Conservation (phyloP, 2,888 invertebrate species). For the Willowsia nigromaculata region DNA sequence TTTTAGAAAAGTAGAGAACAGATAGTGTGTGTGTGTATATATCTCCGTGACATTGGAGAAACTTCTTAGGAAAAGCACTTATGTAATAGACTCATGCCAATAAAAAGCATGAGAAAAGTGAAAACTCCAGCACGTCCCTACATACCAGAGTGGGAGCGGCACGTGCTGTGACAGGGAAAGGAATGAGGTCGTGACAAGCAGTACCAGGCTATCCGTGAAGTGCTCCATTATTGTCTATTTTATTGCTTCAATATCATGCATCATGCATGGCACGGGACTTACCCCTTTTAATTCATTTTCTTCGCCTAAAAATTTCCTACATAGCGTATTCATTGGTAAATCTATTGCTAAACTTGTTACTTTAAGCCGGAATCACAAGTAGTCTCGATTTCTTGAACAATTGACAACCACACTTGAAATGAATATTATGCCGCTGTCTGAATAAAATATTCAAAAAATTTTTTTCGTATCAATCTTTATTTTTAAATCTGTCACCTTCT, state of each 20-base stretch:
- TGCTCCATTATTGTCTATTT: neutral
- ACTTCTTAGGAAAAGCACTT: neutral
- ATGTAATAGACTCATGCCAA: neutral
- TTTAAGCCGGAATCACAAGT: too few species aligned
- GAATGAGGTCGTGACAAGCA: slow-evolving; percentile 50
- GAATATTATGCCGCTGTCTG: too few species aligned
- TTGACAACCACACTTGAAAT: too few species aligned
- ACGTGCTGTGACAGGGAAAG: slow-evolving; percentile 42
- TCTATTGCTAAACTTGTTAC: too few species aligned
- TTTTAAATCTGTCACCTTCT: too few species aligned
- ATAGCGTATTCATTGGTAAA: too few species aligned
- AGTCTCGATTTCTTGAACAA: too few species aligned
- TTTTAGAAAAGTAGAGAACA: neutral
- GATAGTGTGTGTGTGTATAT: too few species aligned
- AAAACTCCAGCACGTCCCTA: neutral
- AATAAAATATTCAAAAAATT: too few species aligned
- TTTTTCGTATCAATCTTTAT: too few species aligned
- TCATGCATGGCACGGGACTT: neutral
- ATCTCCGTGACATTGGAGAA: too few species aligned
- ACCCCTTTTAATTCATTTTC: neutral
- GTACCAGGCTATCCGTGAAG: slow-evolving; percentile 30
- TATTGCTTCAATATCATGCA: neutral
- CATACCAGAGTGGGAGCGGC: slow-evolving; percentile 4
- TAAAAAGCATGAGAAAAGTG: neutral
- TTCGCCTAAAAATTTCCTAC: neutral